phyloP scores from a whole-genome alignment of 2,888 invertebrate species.

The Tuberolachnus salignus region DNA sequence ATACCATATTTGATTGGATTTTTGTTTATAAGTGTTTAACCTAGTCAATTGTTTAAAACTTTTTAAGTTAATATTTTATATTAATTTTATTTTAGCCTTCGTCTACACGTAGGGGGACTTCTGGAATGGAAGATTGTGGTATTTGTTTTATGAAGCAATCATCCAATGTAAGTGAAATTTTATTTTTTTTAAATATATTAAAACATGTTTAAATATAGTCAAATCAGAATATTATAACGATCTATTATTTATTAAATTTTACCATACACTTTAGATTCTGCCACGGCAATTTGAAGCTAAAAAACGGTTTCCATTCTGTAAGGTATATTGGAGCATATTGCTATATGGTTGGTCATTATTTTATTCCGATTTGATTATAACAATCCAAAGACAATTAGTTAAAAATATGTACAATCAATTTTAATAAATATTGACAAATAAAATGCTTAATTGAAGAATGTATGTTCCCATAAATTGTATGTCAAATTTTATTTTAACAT shows the following conservation, averaged over 20 bases:
- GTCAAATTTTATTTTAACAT: background rate
- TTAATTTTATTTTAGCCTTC: constrained; percentile 59
- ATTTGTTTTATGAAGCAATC: constrained; percentile 87
- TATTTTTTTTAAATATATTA: background rate
- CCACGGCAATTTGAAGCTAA: background rate
- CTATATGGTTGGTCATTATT: background rate
- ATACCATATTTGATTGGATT: too few species aligned
- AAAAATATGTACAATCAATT: background rate
- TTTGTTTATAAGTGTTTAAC: too few species aligned
- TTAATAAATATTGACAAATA: background rate
- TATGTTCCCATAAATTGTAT: background rate
- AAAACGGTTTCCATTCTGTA: background rate
- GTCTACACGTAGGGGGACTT: constrained; percentile 68
- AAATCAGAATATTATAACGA: background rate
- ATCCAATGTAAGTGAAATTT: constrained; percentile 71
- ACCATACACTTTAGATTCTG: background rate
- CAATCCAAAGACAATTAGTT: background rate
- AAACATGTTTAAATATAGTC: background rate
- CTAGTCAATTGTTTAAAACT: too few species aligned
- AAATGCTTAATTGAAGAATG: background rate
- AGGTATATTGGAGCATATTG: background rate
- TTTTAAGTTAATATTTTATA: background rate
- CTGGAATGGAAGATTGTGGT: constrained; percentile 88
- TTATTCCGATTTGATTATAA: constrained; percentile 15
- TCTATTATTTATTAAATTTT: constrained; percentile 6